Conservation (phyloP, 2,113 vertebrate genomes). For the Pao palembangensis region DNA sequence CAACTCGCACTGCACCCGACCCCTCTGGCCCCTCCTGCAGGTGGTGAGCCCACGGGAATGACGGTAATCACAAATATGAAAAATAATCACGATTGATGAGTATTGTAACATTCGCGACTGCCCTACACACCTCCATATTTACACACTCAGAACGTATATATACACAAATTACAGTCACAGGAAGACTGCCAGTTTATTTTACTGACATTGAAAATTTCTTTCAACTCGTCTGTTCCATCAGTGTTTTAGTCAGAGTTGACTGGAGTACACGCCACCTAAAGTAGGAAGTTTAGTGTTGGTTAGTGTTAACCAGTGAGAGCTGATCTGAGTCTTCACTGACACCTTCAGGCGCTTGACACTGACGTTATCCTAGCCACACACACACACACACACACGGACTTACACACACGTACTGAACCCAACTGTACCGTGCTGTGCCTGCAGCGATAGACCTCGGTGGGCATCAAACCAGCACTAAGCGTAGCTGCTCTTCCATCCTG, state of each 20-base stretch:
- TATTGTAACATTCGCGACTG: no score
- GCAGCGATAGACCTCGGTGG: constrained; percentile 45
- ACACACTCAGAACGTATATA: no score
- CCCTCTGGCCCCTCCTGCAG: no score
- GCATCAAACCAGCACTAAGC: constrained; percentile 69
- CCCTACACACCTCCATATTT: no score
- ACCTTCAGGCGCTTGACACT: constrained; percentile 58
- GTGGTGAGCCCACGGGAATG: no score
- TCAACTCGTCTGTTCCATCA: no score
- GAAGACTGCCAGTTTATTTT: no score
- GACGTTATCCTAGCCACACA: constrained; percentile 16
- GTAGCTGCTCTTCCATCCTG: constrained; percentile 47
- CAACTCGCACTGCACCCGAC: no score
- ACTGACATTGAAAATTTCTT: background rate
- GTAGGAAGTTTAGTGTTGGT: constrained; percentile 53
- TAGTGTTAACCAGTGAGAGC: constrained; percentile 40
- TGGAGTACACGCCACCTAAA: constrained; percentile 29
- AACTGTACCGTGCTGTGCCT: constrained; percentile 37
- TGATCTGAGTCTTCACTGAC: constrained; percentile 63
- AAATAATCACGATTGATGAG: no score
- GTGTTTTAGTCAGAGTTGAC: constrained; percentile 16
- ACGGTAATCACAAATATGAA: no score
- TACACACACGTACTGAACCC: constrained; percentile 15
- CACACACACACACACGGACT: constrained; percentile 22
- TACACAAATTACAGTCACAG: no score